phyloP scores from a whole-genome alignment of 2,888 invertebrate genomes.

The Diadegma fenestrale region DNA sequence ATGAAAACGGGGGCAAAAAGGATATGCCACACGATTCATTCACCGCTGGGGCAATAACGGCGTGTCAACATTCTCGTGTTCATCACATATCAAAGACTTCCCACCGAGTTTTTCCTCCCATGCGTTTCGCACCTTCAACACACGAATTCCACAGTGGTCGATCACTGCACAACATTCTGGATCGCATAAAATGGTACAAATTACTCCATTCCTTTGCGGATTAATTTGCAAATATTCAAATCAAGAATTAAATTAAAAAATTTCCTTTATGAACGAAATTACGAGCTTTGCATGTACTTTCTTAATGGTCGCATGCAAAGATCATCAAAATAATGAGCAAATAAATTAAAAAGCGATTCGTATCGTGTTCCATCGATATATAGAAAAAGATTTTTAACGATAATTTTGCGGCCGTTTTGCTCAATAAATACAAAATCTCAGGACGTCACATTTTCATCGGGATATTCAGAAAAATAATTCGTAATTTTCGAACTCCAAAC shows the following conservation, averaged over 20 bases:
- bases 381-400: neutral
- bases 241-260: neutral
- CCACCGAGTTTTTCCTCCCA: conserved; percentile 35
- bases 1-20: conserved; percentile 40
- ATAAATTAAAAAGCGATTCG: neutral
- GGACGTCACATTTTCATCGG: neutral
- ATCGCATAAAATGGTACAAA: neutral
- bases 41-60: conserved; percentile 35
- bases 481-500: neutral
- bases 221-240: neutral
- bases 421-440: no score
- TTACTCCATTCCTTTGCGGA: neutral
- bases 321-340: neutral
- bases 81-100: neutral
- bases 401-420: neutral
- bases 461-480: neutral
- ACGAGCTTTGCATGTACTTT: neutral
- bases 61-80: conserved; percentile 26
- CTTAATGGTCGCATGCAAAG: neutral
- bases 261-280: neutral
- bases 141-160: neutral
- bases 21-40: conserved; percentile 59
- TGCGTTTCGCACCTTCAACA: neutral
- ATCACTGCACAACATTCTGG: neutral
- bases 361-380: neutral